These are phyloP conservation scores for Cettia cetti DNA, from an alignment of 2,113 vertebrate species.

Conservation along the genomic window DNA sequence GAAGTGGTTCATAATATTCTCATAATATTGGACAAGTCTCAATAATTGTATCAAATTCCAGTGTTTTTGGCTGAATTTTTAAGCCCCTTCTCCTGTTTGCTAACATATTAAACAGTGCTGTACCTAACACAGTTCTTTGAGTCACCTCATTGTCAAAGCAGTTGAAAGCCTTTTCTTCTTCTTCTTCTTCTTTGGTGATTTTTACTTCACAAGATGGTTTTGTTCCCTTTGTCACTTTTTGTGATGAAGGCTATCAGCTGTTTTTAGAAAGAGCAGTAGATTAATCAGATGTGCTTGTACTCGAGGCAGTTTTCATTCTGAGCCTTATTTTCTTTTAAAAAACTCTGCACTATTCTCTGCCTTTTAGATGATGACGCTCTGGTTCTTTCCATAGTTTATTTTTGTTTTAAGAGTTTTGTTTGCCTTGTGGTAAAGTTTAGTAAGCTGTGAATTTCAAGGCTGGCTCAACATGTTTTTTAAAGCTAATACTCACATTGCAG, in stretches of 20 bases:
- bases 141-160: constrained; percentile 40
- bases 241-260: constrained; percentile 31
- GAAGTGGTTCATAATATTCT: constrained; percentile 5
- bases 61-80: not conserved
- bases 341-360: not conserved
- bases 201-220: constrained; percentile 52
- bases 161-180: constrained; percentile 55
- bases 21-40: not conserved
- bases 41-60: constrained; percentile 22
- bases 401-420: not conserved
- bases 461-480: not conserved
- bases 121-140: constrained; percentile 43
- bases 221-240: constrained; percentile 56
- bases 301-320: not conserved
- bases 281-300: not conserved
- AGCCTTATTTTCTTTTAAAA: not conserved
- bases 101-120: constrained; percentile 6
- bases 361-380: not conserved
- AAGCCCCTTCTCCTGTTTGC: constrained; percentile 41
- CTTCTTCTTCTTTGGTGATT: constrained; percentile 42
- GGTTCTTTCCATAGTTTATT: not conserved
- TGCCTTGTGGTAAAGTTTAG: not conserved
- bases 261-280: constrained; percentile 1
- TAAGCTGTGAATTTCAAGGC: not conserved
- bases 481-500: not conserved